phyloP scores from a whole-genome alignment of 2,888 invertebrate genomes.

The Drosophila tripunctata region DNA sequence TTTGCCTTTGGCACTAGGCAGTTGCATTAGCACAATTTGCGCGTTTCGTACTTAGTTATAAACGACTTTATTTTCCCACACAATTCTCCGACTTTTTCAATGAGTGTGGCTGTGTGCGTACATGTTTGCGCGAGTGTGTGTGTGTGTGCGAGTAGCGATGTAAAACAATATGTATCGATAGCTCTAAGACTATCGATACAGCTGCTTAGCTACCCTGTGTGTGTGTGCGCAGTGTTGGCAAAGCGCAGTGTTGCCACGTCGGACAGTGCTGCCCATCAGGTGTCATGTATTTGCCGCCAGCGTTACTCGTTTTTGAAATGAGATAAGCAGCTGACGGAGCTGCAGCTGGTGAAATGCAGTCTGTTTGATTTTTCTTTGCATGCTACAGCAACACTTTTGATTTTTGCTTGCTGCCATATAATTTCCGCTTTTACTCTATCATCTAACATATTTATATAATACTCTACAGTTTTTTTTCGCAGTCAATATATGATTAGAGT shows the following conservation, averaged over 20 bases:
- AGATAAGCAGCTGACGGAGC: constrained; percentile 3
- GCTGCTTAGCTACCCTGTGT: not conserved
- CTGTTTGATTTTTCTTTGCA: not conserved
- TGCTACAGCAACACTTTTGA: constrained; percentile 38
- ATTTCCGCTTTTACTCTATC: constrained; percentile 57
- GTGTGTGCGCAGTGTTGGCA: constrained; percentile 28
- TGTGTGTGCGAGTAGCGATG: constrained; percentile 45
- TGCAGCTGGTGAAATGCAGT: constrained; percentile 27
- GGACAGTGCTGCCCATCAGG: constrained; percentile 13
- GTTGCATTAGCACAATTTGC: constrained; percentile 61
- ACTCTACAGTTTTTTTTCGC: constrained; percentile 46
- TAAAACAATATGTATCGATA: constrained; percentile 29
- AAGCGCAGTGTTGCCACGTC: not conserved
- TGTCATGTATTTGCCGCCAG: not conserved
- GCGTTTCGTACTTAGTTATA: constrained; percentile 56
- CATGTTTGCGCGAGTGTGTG: constrained; percentile 27
- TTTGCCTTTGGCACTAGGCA: constrained; percentile 51
- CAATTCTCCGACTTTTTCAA: constrained; percentile 73
- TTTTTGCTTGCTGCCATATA: constrained; percentile 50
- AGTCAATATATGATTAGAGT: constrained; percentile 54
- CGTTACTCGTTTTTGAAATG: constrained; percentile 44
- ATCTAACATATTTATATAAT: constrained; percentile 72
- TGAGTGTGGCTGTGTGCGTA: constrained; percentile 63
- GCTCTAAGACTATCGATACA: constrained; percentile 15
- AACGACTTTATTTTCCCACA: constrained; percentile 59